These are phyloP conservation scores for Hapalemur alaotrensis DNA, from an alignment of 2,797 vertebrate genomes.

Conservation along the genomic window DNA sequence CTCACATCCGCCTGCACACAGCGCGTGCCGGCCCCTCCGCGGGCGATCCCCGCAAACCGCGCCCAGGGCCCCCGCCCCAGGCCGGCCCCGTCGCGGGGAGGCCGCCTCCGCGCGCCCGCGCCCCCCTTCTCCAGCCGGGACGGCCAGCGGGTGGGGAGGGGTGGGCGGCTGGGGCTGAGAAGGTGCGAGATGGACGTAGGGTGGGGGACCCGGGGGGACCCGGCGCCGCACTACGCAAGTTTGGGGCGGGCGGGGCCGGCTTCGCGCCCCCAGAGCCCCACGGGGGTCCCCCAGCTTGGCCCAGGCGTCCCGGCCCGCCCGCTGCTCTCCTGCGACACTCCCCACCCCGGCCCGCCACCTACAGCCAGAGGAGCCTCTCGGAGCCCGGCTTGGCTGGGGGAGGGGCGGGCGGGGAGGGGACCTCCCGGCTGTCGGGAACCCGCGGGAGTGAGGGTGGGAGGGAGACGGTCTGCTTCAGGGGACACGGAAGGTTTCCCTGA, in stretches of 20 bases:
- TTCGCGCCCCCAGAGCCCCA: background rate
- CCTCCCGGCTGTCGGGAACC: background rate
- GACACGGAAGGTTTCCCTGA: background rate
- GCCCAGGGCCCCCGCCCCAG: background rate
- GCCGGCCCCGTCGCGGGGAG: background rate
- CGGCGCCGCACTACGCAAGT: slow-evolving; percentile 14
- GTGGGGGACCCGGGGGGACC: background rate
- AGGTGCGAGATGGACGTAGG: background rate
- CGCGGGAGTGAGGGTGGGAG: background rate
- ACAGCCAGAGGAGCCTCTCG: background rate
- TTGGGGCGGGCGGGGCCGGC: background rate
- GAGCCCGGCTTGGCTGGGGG: background rate
- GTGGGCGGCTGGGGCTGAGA: background rate
- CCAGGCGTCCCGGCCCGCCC: background rate
- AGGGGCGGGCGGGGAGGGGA: background rate
- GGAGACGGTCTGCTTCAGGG: background rate
- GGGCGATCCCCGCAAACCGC: slow-evolving; percentile 49
- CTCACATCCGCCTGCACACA: slow-evolving; percentile 71
- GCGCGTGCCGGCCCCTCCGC: background rate
- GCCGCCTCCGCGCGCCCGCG: background rate
- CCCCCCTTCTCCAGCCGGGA: background rate
- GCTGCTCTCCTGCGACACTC: slow-evolving; percentile 37
- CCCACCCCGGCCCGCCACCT: background rate
- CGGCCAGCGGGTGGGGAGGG: background rate
- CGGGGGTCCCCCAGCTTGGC: background rate